Conservation (phyloP, 2,113 vertebrate genomes). For the Podarcis muralis region DNA sequence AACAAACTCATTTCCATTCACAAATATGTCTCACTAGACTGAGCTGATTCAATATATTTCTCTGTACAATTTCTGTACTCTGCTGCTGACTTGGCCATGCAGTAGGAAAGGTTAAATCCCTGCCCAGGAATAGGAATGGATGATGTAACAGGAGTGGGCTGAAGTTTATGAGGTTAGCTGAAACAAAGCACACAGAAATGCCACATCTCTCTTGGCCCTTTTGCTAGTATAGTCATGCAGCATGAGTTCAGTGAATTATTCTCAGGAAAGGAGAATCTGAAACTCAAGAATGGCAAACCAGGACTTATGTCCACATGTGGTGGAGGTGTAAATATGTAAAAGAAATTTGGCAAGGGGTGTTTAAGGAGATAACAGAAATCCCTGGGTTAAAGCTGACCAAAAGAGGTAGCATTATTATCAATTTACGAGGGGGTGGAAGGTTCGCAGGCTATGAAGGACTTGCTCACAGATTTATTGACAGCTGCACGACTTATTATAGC, state of each 20-base stretch:
- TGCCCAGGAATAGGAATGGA: neutral
- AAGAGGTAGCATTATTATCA: too few species aligned
- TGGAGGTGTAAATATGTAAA: too few species aligned
- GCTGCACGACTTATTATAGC: too few species aligned
- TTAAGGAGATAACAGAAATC: too few species aligned
- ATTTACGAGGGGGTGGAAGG: too few species aligned
- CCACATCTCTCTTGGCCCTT: neutral
- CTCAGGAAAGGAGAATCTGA: neutral
- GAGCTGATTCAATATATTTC: neutral
- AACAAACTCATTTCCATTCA: neutral
- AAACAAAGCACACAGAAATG: neutral
- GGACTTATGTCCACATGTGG: too few species aligned
- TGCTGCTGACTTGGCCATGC: neutral
- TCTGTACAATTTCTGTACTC: neutral
- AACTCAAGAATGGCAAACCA: neutral
- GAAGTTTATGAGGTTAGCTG: neutral
- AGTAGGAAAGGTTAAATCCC: neutral
- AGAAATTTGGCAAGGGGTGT: too few species aligned
- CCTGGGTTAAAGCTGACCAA: too few species aligned
- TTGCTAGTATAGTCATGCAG: neutral
- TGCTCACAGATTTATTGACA: too few species aligned
- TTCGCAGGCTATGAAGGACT: too few species aligned
- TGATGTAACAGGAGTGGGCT: too few species aligned
- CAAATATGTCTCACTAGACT: neutral
- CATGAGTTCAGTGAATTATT: neutral